Percentiles rank a stretch among this genome's conserved stretches.
phyloP scores from a whole-genome alignment of 2,113 vertebrate species.

The Beaufortia kweichowensis region DNA sequence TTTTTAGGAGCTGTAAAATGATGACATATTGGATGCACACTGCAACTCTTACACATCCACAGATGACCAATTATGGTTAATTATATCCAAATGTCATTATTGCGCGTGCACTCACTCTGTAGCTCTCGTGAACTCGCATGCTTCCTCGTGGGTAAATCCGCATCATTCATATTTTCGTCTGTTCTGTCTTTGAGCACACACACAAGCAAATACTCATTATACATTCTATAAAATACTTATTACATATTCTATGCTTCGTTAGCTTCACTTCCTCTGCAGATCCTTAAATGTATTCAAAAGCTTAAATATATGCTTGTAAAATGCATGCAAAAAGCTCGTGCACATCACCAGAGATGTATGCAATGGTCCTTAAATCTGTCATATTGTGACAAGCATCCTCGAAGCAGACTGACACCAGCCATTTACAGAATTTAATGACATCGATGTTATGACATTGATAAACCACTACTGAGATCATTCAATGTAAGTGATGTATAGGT shows the following conservation, averaged over 20 bases:
- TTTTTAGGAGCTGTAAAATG: slow-evolving; percentile 77
- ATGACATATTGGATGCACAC: not conserved
- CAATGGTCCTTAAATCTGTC: not conserved
- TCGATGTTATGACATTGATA: not conserved
- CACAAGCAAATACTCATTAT: not conserved
- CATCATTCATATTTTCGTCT: slow-evolving; percentile 68
- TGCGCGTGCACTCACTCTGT: slow-evolving; percentile 65
- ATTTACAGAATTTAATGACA: not conserved
- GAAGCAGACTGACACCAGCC: not conserved
- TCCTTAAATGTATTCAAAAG: too few species aligned
- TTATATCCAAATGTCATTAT: too few species aligned
- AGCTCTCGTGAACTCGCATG: slow-evolving; percentile 68
- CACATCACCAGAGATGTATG: too few species aligned
- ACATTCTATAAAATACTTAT: not conserved
- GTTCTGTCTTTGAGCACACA: slow-evolving; percentile 5
- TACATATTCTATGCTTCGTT: too few species aligned
- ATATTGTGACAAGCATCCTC: not conserved
- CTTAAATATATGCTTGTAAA: not conserved
- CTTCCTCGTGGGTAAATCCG: slow-evolving; percentile 66
- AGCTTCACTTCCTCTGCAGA: too few species aligned
- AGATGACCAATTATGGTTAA: not conserved
- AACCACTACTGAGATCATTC: not conserved
- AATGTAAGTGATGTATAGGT: not conserved
- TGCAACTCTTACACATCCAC: not conserved
- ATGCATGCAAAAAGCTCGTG: not conserved